These are phyloP conservation scores for Valencia hispanica DNA, from an alignment of 2,797 vertebrate species.

Conservation along the genomic window DNA sequence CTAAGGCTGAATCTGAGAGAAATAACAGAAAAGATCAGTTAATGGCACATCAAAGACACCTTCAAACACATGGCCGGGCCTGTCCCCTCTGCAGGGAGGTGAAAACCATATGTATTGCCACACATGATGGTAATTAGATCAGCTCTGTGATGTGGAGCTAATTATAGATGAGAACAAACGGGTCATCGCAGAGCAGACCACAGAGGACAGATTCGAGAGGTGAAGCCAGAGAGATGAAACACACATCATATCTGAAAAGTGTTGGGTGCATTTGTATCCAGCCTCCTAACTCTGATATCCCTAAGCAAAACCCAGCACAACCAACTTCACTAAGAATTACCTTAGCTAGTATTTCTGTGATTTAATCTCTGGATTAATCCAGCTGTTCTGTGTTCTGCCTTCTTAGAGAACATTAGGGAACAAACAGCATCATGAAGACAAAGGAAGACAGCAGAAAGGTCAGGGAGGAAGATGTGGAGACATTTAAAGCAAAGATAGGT, in stretches of 20 bases:
- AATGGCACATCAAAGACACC: slow-evolving; percentile 53
- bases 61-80: slow-evolving; percentile 33
- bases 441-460: too few species aligned
- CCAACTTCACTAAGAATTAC: neutral
- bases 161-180: slow-evolving; percentile 67
- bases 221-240: slow-evolving; percentile 21
- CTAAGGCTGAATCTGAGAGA: slow-evolving; percentile 88
- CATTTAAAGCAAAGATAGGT: too few species aligned
- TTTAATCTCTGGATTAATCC: too few species aligned
- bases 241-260: slow-evolving; percentile 15
- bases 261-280: neutral
- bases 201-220: slow-evolving; percentile 35
- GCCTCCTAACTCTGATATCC: neutral
- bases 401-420: too few species aligned
- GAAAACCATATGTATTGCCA: slow-evolving; percentile 58
- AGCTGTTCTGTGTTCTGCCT: too few species aligned
- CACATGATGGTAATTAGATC: slow-evolving; percentile 66
- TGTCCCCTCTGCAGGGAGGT: slow-evolving; percentile 57
- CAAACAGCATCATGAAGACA: too few species aligned
- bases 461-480: too few species aligned
- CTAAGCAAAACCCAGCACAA: neutral
- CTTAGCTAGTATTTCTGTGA: too few species aligned
- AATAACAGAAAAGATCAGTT: slow-evolving; percentile 20
- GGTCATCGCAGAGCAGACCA: slow-evolving; percentile 52
- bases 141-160: slow-evolving; percentile 63